Conservation (phyloP, 2,888 invertebrate species). For the Orchesellides sinensis region DNA sequence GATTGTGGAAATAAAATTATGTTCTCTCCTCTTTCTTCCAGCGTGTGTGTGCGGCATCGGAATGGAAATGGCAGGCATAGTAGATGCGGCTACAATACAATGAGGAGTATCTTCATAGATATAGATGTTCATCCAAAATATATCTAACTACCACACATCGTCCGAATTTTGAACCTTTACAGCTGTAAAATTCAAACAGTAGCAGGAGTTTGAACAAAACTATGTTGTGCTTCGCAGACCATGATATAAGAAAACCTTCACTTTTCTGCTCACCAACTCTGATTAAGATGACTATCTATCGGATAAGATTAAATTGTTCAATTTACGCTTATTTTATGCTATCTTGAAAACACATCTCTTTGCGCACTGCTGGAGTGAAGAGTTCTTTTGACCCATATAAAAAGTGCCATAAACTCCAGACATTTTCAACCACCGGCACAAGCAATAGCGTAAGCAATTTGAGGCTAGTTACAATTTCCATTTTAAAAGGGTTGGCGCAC, state of each 20-base stretch:
- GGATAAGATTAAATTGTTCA: conserved; percentile 61
- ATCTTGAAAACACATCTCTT: conserved; percentile 39
- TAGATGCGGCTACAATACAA: no score
- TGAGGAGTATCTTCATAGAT: no score
- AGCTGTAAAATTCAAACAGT: no score
- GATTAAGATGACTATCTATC: conserved; percentile 66
- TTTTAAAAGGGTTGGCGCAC: no score
- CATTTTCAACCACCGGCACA: no score
- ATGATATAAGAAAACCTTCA: conserved; percentile 71
- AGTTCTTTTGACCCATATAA: conserved; percentile 22
- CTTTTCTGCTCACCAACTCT: conserved; percentile 59
- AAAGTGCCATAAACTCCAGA: neutral
- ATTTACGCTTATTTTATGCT: conserved; percentile 57
- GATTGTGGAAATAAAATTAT: conserved; percentile 40
- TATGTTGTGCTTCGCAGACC: conserved; percentile 71
- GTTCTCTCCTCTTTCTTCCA: no score
- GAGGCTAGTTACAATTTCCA: neutral
- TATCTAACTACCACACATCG: no score
- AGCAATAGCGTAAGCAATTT: neutral
- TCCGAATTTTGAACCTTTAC: no score
- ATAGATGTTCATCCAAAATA: no score
- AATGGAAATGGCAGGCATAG: no score
- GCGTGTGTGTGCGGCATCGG: no score
- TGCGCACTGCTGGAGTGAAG: neutral
- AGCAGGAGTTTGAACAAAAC: conserved; percentile 11